Evolutionary conservation across 53 echinoderm and acorn worm species (phyloP).

Genomic region (Antedon mediterranea): DNA sequence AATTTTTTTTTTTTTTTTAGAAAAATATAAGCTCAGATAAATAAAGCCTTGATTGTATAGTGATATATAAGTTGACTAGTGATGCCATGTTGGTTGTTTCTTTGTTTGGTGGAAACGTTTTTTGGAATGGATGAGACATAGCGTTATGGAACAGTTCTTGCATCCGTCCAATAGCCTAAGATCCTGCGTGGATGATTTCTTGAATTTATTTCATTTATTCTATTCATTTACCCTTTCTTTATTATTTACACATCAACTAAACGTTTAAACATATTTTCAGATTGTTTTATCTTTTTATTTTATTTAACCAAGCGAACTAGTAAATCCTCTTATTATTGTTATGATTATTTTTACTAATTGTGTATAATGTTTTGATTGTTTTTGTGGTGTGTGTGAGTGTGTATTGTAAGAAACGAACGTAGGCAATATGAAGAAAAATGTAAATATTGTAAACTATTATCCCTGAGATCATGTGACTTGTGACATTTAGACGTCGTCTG

Average conservation of each 20-base stretch:
- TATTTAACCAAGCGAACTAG: no score
- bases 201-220: not conserved
- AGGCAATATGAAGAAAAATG: not conserved
- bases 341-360: not conserved
- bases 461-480: not conserved
- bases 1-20: no score
- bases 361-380: not conserved
- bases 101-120: not conserved
- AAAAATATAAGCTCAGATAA: not conserved
- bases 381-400: not conserved
- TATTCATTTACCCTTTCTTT: no score
- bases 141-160: not conserved
- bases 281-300: no score
- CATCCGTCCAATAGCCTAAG: not conserved
- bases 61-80: not conserved
- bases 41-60: not conserved
- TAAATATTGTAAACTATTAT: constrained; percentile 1
- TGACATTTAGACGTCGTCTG: not conserved
- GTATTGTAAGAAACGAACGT: not conserved
- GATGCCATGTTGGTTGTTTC: not conserved
- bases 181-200: not conserved
- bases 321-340: not conserved
- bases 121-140: not conserved
- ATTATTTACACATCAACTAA: no score
- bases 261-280: no score